Evolutionary conservation across 2,797 vertebrate genomes (phyloP).

Genomic region (Garrulus glandarius): DNA sequence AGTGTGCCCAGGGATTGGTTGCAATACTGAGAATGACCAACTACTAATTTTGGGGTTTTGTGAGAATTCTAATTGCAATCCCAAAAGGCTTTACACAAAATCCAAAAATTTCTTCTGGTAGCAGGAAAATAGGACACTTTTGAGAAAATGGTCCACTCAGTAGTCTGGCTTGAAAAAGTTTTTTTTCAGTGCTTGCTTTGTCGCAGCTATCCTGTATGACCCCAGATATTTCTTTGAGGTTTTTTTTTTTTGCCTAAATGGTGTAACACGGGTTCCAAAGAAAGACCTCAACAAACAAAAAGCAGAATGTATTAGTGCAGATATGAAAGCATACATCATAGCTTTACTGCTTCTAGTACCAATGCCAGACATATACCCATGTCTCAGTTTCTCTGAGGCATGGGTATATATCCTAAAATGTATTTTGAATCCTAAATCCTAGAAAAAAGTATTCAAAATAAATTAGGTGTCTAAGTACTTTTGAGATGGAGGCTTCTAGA

Average conservation of each 20-base stretch:
- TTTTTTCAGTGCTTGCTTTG: neutral
- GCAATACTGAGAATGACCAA: neutral
- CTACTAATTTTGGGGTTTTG: neutral
- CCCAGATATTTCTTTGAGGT: neutral
- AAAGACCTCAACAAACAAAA: neutral
- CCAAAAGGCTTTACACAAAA: neutral
- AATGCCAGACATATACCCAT: neutral
- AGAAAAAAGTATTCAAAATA: neutral
- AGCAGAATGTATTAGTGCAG: neutral
- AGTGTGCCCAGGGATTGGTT: neutral
- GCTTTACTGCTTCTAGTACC: neutral
- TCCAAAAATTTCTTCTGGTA: neutral
- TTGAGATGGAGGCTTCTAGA: neutral
- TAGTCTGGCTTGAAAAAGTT: neutral
- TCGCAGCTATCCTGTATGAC: rapidly evolving
- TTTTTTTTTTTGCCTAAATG: neutral
- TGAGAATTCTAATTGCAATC: neutral
- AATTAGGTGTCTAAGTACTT: neutral
- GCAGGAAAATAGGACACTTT: neutral
- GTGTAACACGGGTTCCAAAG: neutral
- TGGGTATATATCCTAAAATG: neutral
- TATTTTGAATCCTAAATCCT: neutral
- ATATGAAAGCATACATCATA: neutral
- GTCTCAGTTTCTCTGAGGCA: neutral
- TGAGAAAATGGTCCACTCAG: neutral